A percentile compares a stretch with the other conserved stretches of the same genome.
Conservation (phyloP, 2,113 vertebrate genomes). For the Piaya cayana region DNA sequence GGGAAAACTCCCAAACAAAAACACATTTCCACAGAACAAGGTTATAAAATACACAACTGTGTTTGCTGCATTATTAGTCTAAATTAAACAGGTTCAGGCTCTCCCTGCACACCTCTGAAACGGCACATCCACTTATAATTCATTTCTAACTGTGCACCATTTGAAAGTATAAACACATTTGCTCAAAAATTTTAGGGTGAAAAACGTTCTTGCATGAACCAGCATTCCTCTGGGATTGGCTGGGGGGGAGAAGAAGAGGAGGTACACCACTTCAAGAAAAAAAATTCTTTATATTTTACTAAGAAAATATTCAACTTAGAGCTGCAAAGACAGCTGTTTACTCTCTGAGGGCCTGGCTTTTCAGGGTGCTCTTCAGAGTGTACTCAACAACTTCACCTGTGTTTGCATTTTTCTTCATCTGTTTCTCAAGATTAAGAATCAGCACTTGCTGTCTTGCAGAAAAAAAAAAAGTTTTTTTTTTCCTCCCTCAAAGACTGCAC, state of each 20-base stretch:
- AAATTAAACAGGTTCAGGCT: conserved; percentile 33
- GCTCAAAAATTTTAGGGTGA: background rate
- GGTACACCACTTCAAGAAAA: background rate
- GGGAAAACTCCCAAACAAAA: conserved; percentile 47
- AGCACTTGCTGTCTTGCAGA: background rate
- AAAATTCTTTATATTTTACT: background rate
- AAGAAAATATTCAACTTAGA: background rate
- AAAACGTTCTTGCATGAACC: background rate
- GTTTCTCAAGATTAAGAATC: background rate
- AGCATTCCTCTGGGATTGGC: background rate
- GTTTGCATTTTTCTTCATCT: background rate
- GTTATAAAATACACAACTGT: conserved; percentile 40
- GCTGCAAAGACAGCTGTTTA: background rate
- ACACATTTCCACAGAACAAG: background rate
- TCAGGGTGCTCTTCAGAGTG: background rate
- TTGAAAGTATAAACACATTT: background rate
- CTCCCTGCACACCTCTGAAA: background rate
- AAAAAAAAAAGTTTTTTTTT: background rate
- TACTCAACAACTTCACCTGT: background rate
- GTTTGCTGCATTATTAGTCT: background rate
- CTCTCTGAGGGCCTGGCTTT: background rate
- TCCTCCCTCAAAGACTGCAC: background rate
- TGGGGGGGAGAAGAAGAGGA: background rate
- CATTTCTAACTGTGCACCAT: background rate
- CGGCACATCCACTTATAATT: conserved; percentile 25